These are phyloP conservation scores for Pheucticus melanocephalus DNA, from an alignment of 2,113 vertebrate species.

Conservation along the genomic window DNA sequence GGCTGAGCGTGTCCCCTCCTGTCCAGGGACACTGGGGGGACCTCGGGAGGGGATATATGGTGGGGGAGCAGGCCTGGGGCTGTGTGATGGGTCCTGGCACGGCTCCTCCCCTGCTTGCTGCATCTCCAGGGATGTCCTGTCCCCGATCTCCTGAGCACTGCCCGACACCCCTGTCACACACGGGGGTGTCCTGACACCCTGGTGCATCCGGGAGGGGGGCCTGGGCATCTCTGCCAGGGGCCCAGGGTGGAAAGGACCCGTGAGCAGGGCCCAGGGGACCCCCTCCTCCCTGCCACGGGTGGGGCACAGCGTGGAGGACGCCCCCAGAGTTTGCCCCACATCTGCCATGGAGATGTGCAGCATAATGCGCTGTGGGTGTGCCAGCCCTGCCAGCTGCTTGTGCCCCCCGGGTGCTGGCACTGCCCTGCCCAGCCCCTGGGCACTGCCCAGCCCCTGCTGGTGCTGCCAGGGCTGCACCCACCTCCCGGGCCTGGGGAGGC, in stretches of 20 bases:
- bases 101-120: accelerated
- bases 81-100: not conserved
- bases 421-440: not conserved
- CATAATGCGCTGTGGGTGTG: accelerated
- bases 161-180: accelerated
- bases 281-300: not conserved
- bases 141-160: not conserved
- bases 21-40: not conserved
- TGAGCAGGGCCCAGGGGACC: not conserved
- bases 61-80: not conserved
- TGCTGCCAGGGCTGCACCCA: not conserved
- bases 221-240: not conserved
- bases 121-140: not conserved
- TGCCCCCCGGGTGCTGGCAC: accelerated
- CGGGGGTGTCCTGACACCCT: not conserved
- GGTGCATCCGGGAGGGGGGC: accelerated
- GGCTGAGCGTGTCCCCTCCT: not conserved
- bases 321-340: no score
- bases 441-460: not conserved
- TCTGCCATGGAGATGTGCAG: not conserved
- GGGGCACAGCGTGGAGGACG: accelerated
- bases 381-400: not conserved
- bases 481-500: not conserved
- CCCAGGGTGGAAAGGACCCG: accelerated
- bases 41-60: accelerated